Percentiles rank a stretch among this genome's conserved stretches.
Conservation (phyloP, 1,140 invertebrate species). For the Cotesia typhae region DNA sequence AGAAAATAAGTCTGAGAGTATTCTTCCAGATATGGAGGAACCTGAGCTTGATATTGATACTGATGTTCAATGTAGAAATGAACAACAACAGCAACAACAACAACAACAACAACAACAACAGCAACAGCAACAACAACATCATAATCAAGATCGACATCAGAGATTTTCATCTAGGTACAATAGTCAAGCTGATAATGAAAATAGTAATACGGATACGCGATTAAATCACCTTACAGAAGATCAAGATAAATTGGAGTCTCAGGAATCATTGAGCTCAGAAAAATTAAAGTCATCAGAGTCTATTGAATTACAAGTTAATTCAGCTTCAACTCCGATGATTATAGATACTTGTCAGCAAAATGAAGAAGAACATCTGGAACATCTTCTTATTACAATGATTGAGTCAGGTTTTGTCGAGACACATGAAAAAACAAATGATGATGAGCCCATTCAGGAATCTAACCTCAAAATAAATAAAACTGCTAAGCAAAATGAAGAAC, state of each 20-base stretch:
- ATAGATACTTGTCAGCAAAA: conserved; percentile 41
- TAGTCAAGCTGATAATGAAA: conserved; percentile 33
- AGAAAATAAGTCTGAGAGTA: conserved; percentile 49
- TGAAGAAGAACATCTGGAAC: conserved; percentile 57
- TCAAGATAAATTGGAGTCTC: neutral
- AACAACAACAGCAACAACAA: conserved; percentile 7
- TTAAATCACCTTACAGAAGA: neutral
- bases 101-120: neutral
- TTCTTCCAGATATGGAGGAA: conserved; percentile 52
- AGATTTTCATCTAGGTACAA: conserved; percentile 40
- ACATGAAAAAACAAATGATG: conserved; percentile 28
- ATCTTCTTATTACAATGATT: conserved; percentile 56
- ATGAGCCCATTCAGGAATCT: conserved; percentile 29
- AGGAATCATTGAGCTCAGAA: neutral
- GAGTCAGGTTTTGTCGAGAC: conserved; percentile 49
- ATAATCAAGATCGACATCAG: conserved; percentile 29
- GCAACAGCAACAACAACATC: neutral
- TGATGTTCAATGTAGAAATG: conserved; percentile 15
- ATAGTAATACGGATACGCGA: conserved; percentile 28
- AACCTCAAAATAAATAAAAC: conserved; percentile 15
- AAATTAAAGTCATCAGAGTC: conserved; percentile 7
- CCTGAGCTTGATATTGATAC: conserved; percentile 34
- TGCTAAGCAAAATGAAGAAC: neutral
- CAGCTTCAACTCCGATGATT: conserved; percentile 6
- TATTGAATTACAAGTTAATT: conserved; percentile 22